A percentile compares a stretch with the other conserved stretches of the same genome.
phyloP scores from a whole-genome alignment of 2,113 vertebrate genomes.

The Sceloporus tristichus region DNA sequence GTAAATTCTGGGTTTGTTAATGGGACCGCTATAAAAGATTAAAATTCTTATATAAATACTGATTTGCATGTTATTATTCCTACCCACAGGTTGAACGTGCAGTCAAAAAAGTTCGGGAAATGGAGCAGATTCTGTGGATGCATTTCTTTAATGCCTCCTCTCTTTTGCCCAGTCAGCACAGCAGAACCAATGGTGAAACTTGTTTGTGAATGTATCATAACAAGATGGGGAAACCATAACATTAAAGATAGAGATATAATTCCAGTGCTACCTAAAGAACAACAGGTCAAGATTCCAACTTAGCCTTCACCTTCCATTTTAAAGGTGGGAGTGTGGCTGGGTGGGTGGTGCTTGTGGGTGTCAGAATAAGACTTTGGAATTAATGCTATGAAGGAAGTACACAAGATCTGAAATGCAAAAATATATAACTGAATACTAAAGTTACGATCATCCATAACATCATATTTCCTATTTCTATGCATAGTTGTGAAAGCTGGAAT shows the following conservation, averaged over 20 bases:
- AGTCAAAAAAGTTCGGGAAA: conserved; percentile 49
- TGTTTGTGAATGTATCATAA: no score
- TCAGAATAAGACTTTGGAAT: no score
- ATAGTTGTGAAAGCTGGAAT: no score
- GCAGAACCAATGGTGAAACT: background rate
- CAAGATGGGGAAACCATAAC: background rate
- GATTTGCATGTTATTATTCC: conserved; percentile 58
- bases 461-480: no score
- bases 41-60: conserved; percentile 72
- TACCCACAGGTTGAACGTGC: conserved; percentile 54
- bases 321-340: no score
- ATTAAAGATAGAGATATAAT: background rate
- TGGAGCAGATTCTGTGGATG: background rate
- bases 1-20: conserved; percentile 71
- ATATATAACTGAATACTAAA: no score
- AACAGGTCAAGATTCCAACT: background rate
- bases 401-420: no score
- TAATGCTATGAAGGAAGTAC: no score
- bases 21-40: conserved; percentile 64
- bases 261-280: background rate
- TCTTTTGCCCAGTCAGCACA: no score
- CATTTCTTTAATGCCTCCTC: background rate
- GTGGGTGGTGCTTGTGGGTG: no score
- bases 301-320: no score
- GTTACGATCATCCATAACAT: no score